These are phyloP conservation scores for Gasterosteus nipponicus DNA, from an alignment of 2,113 vertebrate species.

Conservation along the genomic window DNA sequence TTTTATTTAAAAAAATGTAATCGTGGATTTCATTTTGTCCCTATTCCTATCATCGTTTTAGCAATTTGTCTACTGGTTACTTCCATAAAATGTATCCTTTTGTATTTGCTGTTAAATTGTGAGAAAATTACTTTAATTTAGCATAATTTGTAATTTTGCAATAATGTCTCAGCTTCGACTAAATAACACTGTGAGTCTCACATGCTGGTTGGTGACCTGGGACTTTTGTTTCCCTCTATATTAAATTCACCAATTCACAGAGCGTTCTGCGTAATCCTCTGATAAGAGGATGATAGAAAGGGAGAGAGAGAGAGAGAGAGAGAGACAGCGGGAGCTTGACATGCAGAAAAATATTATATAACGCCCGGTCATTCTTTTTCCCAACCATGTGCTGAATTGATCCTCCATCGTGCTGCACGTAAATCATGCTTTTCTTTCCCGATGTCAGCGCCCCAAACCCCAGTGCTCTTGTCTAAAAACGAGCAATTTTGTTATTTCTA, in stretches of 20 bases:
- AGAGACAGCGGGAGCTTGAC: conserved; percentile 35
- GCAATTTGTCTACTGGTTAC: background rate
- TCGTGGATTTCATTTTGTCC: too few relatives aligned
- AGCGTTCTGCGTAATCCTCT: conserved; percentile 73
- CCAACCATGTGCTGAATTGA: conserved; percentile 36
- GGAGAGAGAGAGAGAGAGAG: conserved; percentile 21
- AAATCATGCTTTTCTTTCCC: background rate
- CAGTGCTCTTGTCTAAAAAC: background rate
- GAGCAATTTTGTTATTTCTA: conserved; percentile 18
- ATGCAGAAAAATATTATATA: conserved; percentile 72
- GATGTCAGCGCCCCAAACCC: background rate
- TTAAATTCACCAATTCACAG: conserved; percentile 72
- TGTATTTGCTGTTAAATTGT: background rate
- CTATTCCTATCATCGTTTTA: too few relatives aligned
- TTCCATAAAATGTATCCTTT: background rate
- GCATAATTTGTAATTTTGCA: background rate
- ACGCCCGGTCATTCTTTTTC: conserved; percentile 48
- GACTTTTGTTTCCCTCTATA: conserved; percentile 61
- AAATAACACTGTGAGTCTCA: conserved; percentile 6
- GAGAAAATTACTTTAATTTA: background rate
- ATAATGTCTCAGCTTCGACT: background rate
- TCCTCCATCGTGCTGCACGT: background rate
- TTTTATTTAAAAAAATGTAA: too few relatives aligned
- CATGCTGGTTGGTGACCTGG: conserved; percentile 39
- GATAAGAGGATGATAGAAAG: conserved; percentile 76